These are phyloP conservation scores for Emmelina monodactyla DNA, from an alignment of 2,888 invertebrate genomes.

Conservation along the genomic window DNA sequence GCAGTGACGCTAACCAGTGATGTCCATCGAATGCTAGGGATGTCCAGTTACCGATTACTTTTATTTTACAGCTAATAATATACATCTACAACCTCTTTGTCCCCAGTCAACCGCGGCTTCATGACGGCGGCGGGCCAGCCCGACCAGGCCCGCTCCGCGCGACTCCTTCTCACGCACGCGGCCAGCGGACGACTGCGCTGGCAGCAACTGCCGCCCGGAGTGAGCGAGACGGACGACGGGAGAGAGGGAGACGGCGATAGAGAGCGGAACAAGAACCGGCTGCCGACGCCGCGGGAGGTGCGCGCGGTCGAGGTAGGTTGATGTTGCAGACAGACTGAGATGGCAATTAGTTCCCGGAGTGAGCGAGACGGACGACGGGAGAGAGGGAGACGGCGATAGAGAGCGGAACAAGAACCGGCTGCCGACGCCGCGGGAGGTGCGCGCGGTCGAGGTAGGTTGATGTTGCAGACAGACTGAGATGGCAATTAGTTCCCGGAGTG, in stretches of 20 bases:
- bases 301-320: slow-evolving; percentile 43
- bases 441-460: slow-evolving; percentile 46
- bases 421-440: slow-evolving; percentile 44
- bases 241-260: slow-evolving; percentile 20
- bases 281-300: slow-evolving; percentile 43
- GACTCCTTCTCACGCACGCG: slow-evolving; percentile 91
- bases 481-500: too few relatives aligned
- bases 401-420: too few relatives aligned
- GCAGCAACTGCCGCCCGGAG: slow-evolving; percentile 82
- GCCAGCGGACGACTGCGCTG: slow-evolving; percentile 86
- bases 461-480: too few relatives aligned
- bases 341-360: too few relatives aligned
- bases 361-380: too few relatives aligned
- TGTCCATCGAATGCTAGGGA: too few relatives aligned
- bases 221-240: slow-evolving; percentile 65
- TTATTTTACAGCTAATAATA: background rate
- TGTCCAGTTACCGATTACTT: background rate
- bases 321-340: background rate
- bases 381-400: too few relatives aligned
- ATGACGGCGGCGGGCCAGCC: slow-evolving; percentile 97
- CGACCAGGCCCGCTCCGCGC: slow-evolving; percentile 89
- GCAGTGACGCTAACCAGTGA: too few relatives aligned
- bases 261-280: slow-evolving; percentile 24
- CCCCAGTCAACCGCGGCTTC: slow-evolving; percentile 88
- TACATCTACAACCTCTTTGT: background rate